Evolutionary conservation across 2,113 vertebrate species (phyloP).

Genomic region (Mugil cephalus): DNA sequence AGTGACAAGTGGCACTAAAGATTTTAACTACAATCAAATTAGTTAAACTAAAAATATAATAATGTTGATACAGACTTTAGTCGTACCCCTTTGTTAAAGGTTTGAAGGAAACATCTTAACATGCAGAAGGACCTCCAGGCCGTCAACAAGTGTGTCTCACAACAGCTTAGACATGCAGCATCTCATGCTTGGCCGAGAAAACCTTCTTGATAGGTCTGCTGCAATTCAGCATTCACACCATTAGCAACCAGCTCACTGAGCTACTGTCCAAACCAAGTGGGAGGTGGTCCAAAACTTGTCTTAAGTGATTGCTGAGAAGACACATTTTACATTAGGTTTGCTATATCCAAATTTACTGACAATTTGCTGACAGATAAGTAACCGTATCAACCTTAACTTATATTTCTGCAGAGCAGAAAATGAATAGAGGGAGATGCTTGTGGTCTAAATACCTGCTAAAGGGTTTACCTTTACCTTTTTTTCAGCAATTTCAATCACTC

Average conservation of each 20-base stretch:
- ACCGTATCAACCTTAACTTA: not conserved
- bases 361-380: conserved; percentile 25
- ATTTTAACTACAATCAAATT: conserved; percentile 32
- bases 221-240: conserved; percentile 30
- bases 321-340: not conserved
- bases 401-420: conserved; percentile 10
- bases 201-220: conserved; percentile 57
- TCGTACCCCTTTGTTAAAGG: not conserved
- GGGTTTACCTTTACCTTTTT: conserved; percentile 44
- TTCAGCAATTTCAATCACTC: conserved; percentile 43
- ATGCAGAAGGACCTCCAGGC: conserved; percentile 60
- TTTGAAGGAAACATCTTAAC: conserved; percentile 28
- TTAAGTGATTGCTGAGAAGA: conserved; percentile 7
- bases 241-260: not conserved
- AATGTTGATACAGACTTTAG: conserved; percentile 31
- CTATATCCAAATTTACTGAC: conserved; percentile 2
- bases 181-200: conserved; percentile 87
- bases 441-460: conserved; percentile 25
- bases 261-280: conserved; percentile 2
- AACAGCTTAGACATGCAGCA: conserved; percentile 88
- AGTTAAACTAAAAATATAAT: conserved; percentile 36
- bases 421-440: not conserved
- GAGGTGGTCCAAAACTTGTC: conserved; percentile 9
- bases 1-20: conserved; percentile 13
- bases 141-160: conserved; percentile 69